Conservation (phyloP, 2,888 invertebrate genomes). For the Cerastis leucographa region DNA sequence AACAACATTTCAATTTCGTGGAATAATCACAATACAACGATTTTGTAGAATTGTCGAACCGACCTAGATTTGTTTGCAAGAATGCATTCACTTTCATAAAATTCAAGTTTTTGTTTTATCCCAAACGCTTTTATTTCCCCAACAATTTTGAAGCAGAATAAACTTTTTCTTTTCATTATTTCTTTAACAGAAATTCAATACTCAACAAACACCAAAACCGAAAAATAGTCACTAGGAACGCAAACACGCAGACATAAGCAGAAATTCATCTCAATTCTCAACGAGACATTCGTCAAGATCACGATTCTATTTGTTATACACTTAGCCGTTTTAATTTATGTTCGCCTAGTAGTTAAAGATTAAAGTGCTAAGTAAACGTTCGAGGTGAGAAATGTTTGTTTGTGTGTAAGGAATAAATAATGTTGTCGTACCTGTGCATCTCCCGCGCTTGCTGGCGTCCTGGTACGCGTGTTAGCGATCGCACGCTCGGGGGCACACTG, state of each 20-base stretch:
- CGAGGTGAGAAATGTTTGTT: conserved; percentile 46
- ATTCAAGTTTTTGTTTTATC: conserved; percentile 14
- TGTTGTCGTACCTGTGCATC: conserved; percentile 78
- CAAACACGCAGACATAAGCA: conserved; percentile 34
- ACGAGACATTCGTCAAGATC: conserved; percentile 41
- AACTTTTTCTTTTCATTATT: background rate
- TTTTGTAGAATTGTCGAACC: conserved; percentile 25
- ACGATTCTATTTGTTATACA: conserved; percentile 23
- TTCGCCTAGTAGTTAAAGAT: conserved; percentile 45
- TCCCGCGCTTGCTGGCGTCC: conserved; percentile 66
- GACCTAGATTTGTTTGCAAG: conserved; percentile 26
- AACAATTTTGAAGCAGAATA: background rate
- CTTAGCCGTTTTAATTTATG: conserved; percentile 21
- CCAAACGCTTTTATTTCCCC: conserved; percentile 5
- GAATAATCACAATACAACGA: background rate
- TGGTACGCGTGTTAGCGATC: conserved; percentile 69
- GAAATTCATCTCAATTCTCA: conserved; percentile 57
- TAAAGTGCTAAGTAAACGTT: conserved; percentile 41
- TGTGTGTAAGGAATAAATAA: conserved; percentile 55
- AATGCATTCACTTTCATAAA: background rate
- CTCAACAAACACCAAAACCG: background rate
- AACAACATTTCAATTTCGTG: conserved; percentile 17
- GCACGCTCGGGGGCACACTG: conserved; percentile 76
- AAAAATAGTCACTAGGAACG: conserved; percentile 30
- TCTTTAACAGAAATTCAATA: conserved; percentile 1